A percentile compares a stretch with the other conserved stretches of the same genome.
Evolutionary conservation across 2,888 invertebrate genomes (phyloP).

Genomic region (Salpingus planirostris): DNA sequence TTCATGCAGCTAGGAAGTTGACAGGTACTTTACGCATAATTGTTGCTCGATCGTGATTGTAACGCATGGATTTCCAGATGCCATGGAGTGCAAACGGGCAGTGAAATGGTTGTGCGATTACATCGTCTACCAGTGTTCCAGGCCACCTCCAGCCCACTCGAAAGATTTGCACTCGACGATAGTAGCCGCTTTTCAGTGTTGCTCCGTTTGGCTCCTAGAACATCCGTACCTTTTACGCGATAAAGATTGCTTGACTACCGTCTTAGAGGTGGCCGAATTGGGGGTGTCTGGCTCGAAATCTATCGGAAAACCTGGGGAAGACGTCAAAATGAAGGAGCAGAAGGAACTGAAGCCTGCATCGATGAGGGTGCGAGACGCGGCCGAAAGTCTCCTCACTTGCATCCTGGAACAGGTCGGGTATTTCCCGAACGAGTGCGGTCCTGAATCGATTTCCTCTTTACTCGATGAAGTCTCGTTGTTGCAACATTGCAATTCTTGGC

Average conservation of each 20-base stretch:
- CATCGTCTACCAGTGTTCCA: constrained; percentile 89
- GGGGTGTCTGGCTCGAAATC: constrained; percentile 95
- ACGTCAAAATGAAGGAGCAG: constrained; percentile 87
- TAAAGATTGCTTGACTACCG: constrained; percentile 83
- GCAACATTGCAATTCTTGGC: constrained; percentile 61
- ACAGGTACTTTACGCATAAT: constrained; percentile 38
- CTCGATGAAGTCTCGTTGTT: constrained; percentile 80
- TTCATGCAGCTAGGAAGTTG: constrained; percentile 45
- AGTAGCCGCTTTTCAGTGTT: constrained; percentile 85
- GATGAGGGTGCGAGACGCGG: constrained; percentile 94
- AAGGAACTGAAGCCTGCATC: constrained; percentile 96
- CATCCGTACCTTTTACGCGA: constrained; percentile 86
- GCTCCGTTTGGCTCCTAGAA: constrained; percentile 85
- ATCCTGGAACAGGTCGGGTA: constrained; percentile 87
- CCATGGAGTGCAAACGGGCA: constrained; percentile 80
- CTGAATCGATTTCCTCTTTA: constrained; percentile 75
- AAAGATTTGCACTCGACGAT: constrained; percentile 92
- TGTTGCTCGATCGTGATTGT: not conserved
- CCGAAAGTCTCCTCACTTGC: constrained; percentile 84
- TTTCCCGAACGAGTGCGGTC: constrained; percentile 76
- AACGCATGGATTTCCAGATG: constrained; percentile 54
- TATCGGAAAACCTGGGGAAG: constrained; percentile 77
- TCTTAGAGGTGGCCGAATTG: constrained; percentile 89
- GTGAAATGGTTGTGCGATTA: constrained; percentile 99
- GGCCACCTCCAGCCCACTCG: constrained; percentile 88